Evolutionary conservation across 2,888 invertebrate species (phyloP).

Genomic region (Augiades crinisus): DNA sequence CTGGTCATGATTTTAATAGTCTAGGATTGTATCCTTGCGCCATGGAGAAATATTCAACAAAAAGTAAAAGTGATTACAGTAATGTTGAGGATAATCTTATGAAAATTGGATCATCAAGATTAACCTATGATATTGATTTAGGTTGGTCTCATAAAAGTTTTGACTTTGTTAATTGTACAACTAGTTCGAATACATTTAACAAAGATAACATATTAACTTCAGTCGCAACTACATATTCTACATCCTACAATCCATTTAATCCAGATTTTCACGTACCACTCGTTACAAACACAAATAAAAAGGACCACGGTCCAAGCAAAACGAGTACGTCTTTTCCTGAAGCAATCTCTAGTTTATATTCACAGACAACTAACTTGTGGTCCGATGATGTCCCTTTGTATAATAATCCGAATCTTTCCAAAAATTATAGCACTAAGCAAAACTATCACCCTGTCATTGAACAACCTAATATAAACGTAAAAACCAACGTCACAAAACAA

Average conservation of each 20-base stretch:
- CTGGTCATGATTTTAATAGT: slow-evolving; percentile 69
- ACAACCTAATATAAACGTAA: slow-evolving; percentile 47
- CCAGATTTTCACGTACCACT: slow-evolving; percentile 72
- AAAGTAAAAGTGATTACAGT: slow-evolving; percentile 65
- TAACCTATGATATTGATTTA: slow-evolving; percentile 74
- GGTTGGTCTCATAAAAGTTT: slow-evolving; percentile 77
- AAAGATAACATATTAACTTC: slow-evolving; percentile 67
- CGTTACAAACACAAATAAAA: slow-evolving; percentile 59
- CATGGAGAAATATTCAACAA: slow-evolving; percentile 69
- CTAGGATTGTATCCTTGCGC: slow-evolving; percentile 73
- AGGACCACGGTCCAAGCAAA: slow-evolving; percentile 54
- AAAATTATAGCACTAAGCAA: slow-evolving; percentile 55
- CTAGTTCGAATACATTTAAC: slow-evolving; percentile 55
- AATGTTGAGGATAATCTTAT: slow-evolving; percentile 72
- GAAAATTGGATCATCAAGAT: slow-evolving; percentile 70
- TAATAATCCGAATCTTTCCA: slow-evolving; percentile 56
- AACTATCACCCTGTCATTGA: slow-evolving; percentile 56
- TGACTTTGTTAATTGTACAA: slow-evolving; percentile 69
- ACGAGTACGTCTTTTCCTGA: slow-evolving; percentile 60
- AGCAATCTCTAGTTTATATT: slow-evolving; percentile 68
- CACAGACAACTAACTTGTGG: slow-evolving; percentile 69
- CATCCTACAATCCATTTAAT: slow-evolving; percentile 72
- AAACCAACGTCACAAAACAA: slow-evolving; percentile 50
- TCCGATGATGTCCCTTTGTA: slow-evolving; percentile 70
- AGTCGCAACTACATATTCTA: slow-evolving; percentile 55